Evolutionary conservation across 2,113 vertebrate genomes (phyloP), one percentile per base, ranked within the genome.

Genomic region (Thymallus thymallus): DNA sequence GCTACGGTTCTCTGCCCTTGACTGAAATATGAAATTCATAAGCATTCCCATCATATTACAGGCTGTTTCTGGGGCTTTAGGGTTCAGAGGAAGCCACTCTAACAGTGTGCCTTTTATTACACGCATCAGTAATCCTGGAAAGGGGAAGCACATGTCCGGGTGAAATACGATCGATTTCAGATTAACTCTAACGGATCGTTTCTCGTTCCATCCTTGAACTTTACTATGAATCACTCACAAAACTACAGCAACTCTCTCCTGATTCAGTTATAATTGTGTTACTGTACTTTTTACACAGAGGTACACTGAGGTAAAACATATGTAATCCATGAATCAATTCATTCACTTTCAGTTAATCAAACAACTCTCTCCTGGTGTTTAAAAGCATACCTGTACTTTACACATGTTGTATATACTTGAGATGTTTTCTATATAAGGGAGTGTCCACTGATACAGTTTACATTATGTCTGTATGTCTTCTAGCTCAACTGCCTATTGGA

Each of bases 101-200:
- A 87, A 90, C 82, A 85, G 80, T 86, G 76, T 90, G 89, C 86
- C 73, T 92, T 92, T 91, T 91, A 92, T 93, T 88, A 91, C 84
- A 87, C 81, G 87, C 87, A 83, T 90, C 89, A 85, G 83, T 89
- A 88, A 90, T 87, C 88, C 87, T 83, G 86, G 88, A 91, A 89
- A 91, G 86, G 80, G 82, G 82, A 90, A 91, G 91, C 88, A 90
- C 86, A 91, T 88, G 90, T 86, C 82, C 69, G 0, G 1, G 66
- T 91, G 86, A 92, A 92, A 92, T 83, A 90, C 22, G 87, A 89
- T 88, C 84, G 65, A 91, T 87, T 87, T 90, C 82, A 89, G 85
- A 89, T 92, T 90, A 91, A 88, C 85, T 86, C 84, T 79, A 60
- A 51, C 16, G 80, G 85, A 90, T 84, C 77, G 83, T 84, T 81